phyloP scores from a whole-genome alignment of 2,797 vertebrate genomes.

The Peromyscus aztecus region DNA sequence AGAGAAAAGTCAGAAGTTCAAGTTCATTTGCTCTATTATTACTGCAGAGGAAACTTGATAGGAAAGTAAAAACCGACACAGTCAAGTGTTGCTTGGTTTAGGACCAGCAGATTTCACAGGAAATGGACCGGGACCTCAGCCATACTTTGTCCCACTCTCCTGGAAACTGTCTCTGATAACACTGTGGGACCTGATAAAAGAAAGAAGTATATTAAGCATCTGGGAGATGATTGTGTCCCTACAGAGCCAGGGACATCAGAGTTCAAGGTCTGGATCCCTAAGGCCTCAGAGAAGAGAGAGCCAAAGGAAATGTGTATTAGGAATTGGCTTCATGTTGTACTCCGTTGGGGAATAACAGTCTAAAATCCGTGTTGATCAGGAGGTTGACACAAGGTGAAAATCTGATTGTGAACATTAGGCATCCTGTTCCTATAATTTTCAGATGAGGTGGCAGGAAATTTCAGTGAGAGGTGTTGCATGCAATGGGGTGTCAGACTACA shows the following conservation, averaged over 20 bases:
- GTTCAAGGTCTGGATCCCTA: not conserved
- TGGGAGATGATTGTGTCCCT: not conserved
- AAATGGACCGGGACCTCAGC: not conserved
- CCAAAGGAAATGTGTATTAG: not conserved
- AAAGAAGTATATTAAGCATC: not conserved
- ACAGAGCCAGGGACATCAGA: not conserved
- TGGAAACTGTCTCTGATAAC: not conserved
- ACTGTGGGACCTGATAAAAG: not conserved
- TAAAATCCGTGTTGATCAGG: not conserved
- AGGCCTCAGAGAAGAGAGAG: not conserved
- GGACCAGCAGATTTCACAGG: not conserved
- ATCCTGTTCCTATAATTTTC: not conserved
- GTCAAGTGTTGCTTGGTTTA: not conserved
- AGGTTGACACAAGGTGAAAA: not conserved
- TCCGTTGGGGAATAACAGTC: not conserved
- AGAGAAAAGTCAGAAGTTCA: slow-evolving; percentile 20
- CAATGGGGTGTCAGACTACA: not conserved
- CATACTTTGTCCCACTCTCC: not conserved
- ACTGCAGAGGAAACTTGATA: not conserved
- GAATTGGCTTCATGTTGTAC: not conserved
- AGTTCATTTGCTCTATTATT: slow-evolving; percentile 19
- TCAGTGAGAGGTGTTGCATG: not conserved
- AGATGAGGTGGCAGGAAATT: not conserved
- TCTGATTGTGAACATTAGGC: not conserved
- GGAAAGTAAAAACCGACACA: not conserved